Base-by-base conservation (phyloP, 2,113 vertebrate genomes). In the Alces alces region DNA sequence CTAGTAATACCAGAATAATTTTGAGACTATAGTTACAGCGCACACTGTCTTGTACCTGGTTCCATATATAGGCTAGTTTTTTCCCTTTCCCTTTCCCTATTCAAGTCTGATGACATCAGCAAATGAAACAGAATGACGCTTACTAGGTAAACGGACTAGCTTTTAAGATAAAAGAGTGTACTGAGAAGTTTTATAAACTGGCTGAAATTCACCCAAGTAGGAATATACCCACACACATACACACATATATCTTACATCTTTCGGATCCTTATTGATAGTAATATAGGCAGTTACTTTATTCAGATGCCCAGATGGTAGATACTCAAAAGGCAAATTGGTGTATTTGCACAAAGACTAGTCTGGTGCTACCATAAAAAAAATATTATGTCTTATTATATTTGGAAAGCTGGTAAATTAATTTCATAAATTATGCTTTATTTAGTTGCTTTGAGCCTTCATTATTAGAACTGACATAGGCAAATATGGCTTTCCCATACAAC, bases 391-490 rank as follows among this genome's bases (percentile, higher is more conserved):
- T 96, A 19, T 86, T 90, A 73, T 76, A 83, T 82, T 85, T 92
- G 13, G n/a, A 66, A 96, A 54, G 8, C 12, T 45, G 52, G 15
- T 27, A 96, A 7, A 89, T 82, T 96, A 64, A 87, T 86, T 95
- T 19, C 25, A 83, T 50, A 94, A 15, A 43, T 78, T 87, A 87
- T 87, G 82, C n/a, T 64, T 47, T 78, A 88, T 61, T 76, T 66
- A 57, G 8, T 21, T 94, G 30, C 54, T 97, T 83, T 96, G 64
- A 91, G 25, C 78, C 50, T 86, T 95, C 36, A 45, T 89, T 96
- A 83, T 70, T 84, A 91, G 5, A 90, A 87, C 28, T 70, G 15
- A 61, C 45, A 9, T 87, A 83, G 16, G 66, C 28, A 92, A 94
- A 90, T 78, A 28, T 89, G n/a, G 14, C 16, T 91, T 94, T 76